These are phyloP conservation scores for Psophia crepitans DNA, from an alignment of 2,113 vertebrate genomes.

Conservation along the genomic window DNA sequence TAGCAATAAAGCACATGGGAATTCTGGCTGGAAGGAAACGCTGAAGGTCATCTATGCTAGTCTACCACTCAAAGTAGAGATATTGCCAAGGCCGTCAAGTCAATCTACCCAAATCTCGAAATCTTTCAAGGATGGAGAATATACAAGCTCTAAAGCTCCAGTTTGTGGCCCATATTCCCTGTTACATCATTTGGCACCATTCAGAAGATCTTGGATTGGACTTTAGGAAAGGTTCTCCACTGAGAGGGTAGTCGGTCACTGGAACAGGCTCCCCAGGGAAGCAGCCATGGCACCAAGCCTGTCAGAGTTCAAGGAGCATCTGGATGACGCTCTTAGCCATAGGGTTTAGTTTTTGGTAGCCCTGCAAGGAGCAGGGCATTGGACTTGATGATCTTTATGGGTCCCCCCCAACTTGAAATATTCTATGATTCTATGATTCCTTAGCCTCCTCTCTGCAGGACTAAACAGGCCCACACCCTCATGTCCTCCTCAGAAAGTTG, in stretches of 20 bases:
- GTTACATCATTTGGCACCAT: background rate
- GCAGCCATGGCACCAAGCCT: background rate
- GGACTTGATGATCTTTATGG: background rate
- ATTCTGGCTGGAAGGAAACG: background rate
- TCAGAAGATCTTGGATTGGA: background rate
- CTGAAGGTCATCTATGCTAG: background rate
- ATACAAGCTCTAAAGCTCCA: background rate
- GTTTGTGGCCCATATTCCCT: background rate
- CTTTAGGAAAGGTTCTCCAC: background rate
- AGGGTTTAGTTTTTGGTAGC: background rate
- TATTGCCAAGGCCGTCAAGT: background rate
- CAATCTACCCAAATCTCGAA: background rate
- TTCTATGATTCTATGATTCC: background rate
- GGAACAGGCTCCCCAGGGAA: background rate
- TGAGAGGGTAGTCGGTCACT: background rate
- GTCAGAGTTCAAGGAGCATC: background rate
- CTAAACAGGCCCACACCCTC: background rate
- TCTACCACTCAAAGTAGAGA: background rate
- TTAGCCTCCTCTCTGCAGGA: background rate
- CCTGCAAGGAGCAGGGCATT: rapidly evolving
- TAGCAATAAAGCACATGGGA: background rate
- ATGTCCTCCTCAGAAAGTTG: background rate
- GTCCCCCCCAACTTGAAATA: background rate
- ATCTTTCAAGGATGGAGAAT: background rate
- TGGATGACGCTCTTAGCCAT: background rate